Percentiles rank a stretch among this genome's conserved stretches.
These are phyloP conservation scores for Leucoptera coffeella DNA, from an alignment of 2,888 invertebrate genomes.

Conservation along the genomic window DNA sequence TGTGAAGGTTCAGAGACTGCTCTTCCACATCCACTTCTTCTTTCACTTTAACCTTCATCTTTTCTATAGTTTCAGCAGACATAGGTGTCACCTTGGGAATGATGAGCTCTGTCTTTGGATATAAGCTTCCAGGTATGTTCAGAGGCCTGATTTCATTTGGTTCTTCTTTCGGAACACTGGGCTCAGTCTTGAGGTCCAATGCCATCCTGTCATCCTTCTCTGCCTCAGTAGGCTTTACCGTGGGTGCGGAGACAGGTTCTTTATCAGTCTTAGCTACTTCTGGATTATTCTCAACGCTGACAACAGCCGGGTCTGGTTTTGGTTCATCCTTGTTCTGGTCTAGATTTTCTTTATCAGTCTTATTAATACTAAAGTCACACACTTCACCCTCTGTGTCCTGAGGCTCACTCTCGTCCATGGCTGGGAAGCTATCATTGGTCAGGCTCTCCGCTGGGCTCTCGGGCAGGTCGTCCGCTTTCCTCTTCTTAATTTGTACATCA, in stretches of 20 bases:
- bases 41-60: slow-evolving; percentile 41
- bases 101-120: slow-evolving; percentile 56
- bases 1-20: slow-evolving; percentile 28
- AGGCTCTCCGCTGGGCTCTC: slow-evolving; percentile 80
- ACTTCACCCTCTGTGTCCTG: slow-evolving; percentile 41
- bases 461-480: slow-evolving; percentile 44
- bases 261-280: slow-evolving; percentile 31
- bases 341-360: slow-evolving; percentile 30
- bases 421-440: slow-evolving; percentile 79
- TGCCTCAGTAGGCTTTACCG: slow-evolving; percentile 16
- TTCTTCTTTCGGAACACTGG: slow-evolving; percentile 13
- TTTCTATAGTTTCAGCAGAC: slow-evolving; percentile 40
- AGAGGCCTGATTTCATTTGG: slow-evolving; percentile 25
- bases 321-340: slow-evolving; percentile 26
- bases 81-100: slow-evolving; percentile 56
- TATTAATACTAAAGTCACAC: slow-evolving; percentile 43
- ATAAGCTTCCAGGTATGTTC: slow-evolving; percentile 18
- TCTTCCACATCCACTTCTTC: slow-evolving; percentile 46
- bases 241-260: slow-evolving; percentile 19
- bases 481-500: slow-evolving; percentile 55
- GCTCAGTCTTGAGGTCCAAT: slow-evolving; percentile 37
- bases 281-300: slow-evolving; percentile 22
- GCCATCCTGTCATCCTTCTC: slow-evolving; percentile 34
- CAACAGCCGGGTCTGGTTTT: slow-evolving; percentile 18
- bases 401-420: slow-evolving; percentile 63